Percentiles rank a stretch among this genome's conserved stretches.
These are phyloP conservation scores for Blennius ocellaris DNA, from an alignment of 2,113 vertebrate species.

Conservation along the genomic window DNA sequence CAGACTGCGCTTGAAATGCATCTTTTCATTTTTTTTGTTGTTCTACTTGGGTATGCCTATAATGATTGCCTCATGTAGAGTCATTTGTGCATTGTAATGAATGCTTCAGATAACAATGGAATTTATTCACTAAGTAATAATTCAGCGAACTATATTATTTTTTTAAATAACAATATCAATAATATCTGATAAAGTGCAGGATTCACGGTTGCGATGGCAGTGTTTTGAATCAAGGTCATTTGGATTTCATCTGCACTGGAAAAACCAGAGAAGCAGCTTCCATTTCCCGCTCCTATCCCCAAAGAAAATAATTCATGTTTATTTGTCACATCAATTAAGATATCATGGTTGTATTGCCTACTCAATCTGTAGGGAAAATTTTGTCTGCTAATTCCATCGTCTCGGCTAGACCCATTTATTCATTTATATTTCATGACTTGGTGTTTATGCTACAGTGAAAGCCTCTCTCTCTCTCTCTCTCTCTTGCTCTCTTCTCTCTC, in stretches of 20 bases:
- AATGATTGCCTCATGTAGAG: too few relatives aligned
- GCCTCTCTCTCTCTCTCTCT: constrained; percentile 31
- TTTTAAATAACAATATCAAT: constrained; percentile 2
- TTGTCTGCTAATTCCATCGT: constrained; percentile 71
- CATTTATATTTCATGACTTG: constrained; percentile 78
- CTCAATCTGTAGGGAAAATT: constrained; percentile 69
- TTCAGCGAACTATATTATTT: too few relatives aligned
- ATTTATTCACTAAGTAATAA: too few relatives aligned
- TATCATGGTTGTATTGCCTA: constrained; percentile 58
- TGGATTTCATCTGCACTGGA: neutral
- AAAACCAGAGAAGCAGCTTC: constrained; percentile 21
- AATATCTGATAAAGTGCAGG: neutral
- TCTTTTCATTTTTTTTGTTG: too few relatives aligned
- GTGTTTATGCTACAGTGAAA: constrained; percentile 71
- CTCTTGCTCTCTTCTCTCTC: neutral
- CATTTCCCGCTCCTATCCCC: constrained; percentile 33
- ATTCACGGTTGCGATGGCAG: constrained; percentile 29
- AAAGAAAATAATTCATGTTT: constrained; percentile 63
- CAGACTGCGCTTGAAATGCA: too few relatives aligned
- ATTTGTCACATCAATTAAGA: constrained; percentile 76
- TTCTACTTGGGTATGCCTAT: too few relatives aligned
- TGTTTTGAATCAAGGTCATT: constrained; percentile 43
- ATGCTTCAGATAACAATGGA: too few relatives aligned
- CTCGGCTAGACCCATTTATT: constrained; percentile 68
- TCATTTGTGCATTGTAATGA: too few relatives aligned